These are phyloP conservation scores for Nemapogon koenigi DNA, from an alignment of 2,888 invertebrate species.

Conservation along the genomic window DNA sequence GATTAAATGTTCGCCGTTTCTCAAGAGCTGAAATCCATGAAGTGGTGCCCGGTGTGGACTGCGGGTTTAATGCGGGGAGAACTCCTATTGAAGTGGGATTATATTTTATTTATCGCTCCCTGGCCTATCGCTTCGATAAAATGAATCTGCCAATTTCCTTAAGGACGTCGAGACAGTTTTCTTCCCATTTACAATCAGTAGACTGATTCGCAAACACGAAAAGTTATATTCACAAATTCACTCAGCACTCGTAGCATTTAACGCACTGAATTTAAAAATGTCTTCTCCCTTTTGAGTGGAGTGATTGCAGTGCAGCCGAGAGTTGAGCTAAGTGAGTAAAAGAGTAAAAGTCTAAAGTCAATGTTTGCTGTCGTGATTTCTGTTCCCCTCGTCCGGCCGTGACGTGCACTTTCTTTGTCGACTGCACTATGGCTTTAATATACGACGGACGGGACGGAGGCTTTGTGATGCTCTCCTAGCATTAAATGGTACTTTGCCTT, in stretches of 20 bases:
- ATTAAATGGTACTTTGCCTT: too few species aligned
- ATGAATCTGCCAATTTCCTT: too few species aligned
- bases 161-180: too few species aligned
- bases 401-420: constrained; percentile 29
- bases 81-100: too few species aligned
- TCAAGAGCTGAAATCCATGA: constrained; percentile 34
- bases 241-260: constrained; percentile 29
- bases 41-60: constrained; percentile 15
- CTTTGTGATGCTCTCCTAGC: too few species aligned
- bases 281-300: constrained; percentile 37
- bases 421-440: constrained; percentile 18
- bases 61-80: constrained; percentile 1
- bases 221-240: constrained; percentile 7
- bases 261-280: constrained; percentile 39
- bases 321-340: constrained; percentile 58
- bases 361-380: constrained; percentile 62
- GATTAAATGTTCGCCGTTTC: constrained; percentile 52
- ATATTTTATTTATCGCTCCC: too few species aligned
- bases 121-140: too few species aligned
- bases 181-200: too few species aligned
- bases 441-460: too few species aligned
- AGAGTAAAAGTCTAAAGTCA: constrained; percentile 60
- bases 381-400: constrained; percentile 37
- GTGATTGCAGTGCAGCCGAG: constrained; percentile 47
- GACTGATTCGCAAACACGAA: constrained; percentile 4